phyloP scores from a whole-genome alignment of 35 echinoderm and acorn worm genomes.

The Diadema setosum region DNA sequence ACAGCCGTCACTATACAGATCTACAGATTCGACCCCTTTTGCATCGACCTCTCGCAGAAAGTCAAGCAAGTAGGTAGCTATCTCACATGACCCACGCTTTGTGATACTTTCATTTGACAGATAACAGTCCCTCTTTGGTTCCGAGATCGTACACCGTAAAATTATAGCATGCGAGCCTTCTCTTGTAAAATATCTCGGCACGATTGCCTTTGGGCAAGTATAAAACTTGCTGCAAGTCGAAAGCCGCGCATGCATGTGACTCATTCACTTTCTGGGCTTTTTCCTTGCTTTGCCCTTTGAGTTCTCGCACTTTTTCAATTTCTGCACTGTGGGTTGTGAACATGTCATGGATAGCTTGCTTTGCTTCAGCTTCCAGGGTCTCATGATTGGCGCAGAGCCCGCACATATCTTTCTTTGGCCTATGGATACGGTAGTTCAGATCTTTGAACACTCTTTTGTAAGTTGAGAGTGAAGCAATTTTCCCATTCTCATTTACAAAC shows the following conservation, averaged over 20 bases:
- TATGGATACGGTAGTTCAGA: constrained; percentile 38
- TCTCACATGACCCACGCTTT: constrained; percentile 25
- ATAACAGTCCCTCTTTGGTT: constrained; percentile 40
- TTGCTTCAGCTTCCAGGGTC: background rate
- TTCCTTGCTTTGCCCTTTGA: constrained; percentile 3
- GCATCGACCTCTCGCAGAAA: background rate
- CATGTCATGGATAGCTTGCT: background rate
- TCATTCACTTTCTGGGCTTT: background rate
- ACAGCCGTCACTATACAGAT: constrained; percentile 52
- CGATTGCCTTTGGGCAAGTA: constrained; percentile 9
- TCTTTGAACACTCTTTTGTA: constrained; percentile 20
- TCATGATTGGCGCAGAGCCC: background rate
- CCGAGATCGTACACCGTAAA: constrained; percentile 16
- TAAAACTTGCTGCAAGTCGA: constrained; percentile 47
- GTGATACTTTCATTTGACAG: constrained; percentile 27
- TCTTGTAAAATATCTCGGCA: constrained; percentile 38
- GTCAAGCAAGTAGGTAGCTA: constrained; percentile 2
- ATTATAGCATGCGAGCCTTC: constrained; percentile 32
- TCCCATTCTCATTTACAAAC: constrained; percentile 22
- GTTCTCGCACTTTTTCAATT: background rate
- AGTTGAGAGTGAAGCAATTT: background rate
- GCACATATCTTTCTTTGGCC: constrained; percentile 57
- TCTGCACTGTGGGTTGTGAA: background rate
- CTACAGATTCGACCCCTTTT: background rate
- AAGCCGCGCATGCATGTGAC: background rate